These are phyloP conservation scores for Diogma glabrata DNA, from an alignment of 2,888 invertebrate species.

Conservation along the genomic window DNA sequence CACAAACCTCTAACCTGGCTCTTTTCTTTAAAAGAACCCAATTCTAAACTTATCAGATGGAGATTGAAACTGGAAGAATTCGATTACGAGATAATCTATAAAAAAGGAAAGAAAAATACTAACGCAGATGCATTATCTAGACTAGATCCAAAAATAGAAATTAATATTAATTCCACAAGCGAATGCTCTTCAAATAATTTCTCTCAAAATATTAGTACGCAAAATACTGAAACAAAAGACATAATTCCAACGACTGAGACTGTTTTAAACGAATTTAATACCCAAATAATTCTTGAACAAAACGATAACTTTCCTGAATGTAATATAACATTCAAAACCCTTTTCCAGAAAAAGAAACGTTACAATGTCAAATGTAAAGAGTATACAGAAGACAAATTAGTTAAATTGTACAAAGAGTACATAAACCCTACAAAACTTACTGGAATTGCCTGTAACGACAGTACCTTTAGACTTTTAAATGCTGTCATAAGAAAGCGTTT, in stretches of 20 bases:
- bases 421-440: too few relatives aligned
- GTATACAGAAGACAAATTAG: neutral
- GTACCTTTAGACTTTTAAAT: too few relatives aligned
- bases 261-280: neutral
- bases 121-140: neutral
- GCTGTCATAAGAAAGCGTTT: too few relatives aligned
- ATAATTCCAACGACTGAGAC: neutral
- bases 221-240: neutral
- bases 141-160: neutral
- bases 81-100: neutral
- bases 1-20: neutral
- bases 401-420: too few relatives aligned
- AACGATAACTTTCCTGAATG: neutral
- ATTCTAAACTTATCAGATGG: neutral
- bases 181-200: too few relatives aligned
- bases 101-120: neutral
- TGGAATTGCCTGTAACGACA: too few relatives aligned
- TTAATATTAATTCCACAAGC: neutral
- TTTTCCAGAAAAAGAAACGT: neutral
- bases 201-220: too few relatives aligned
- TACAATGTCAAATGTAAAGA: neutral
- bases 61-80: neutral
- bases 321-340: too few relatives aligned
- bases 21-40: neutral
- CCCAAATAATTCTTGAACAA: neutral